These are phyloP conservation scores for Andrena haemorrhoa DNA, from an alignment of 2,888 invertebrate species.

Conservation along the genomic window DNA sequence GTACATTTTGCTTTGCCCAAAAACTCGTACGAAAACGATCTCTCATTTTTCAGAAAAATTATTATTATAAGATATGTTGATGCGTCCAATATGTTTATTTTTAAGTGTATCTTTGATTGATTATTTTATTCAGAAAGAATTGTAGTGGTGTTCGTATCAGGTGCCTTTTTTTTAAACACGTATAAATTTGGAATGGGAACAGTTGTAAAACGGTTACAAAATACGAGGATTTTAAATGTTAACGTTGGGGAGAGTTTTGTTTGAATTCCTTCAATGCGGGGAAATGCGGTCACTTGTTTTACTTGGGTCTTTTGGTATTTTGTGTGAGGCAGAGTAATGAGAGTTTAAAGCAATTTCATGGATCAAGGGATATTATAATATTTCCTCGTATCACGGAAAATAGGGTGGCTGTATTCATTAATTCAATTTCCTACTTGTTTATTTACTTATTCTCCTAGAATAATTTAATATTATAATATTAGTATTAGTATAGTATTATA, in stretches of 20 bases:
- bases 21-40: too few relatives aligned
- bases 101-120: neutral
- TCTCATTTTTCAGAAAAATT: neutral
- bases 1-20: neutral
- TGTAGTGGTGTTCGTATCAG: neutral
- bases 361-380: constrained; percentile 3
- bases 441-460: too few relatives aligned
- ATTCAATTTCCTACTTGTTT: neutral
- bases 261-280: constrained; percentile 67
- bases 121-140: constrained; percentile 2
- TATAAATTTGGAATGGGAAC: neutral
- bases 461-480: too few relatives aligned
- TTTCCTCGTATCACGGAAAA: neutral
- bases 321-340: neutral
- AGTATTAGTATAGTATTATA: too few relatives aligned
- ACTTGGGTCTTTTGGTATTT: constrained; percentile 34
- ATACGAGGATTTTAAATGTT: neutral
- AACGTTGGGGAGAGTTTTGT: constrained; percentile 43
- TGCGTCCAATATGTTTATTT: neutral
- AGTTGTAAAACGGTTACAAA: neutral
- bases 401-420: neutral
- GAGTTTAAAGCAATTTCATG: constrained; percentile 25
- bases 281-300: constrained; percentile 73
- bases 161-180: neutral
- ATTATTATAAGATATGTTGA: neutral